Percentiles rank a stretch among this genome's conserved stretches.
Conservation (phyloP, 2,888 invertebrate genomes). For the Mimachlamys varia region DNA sequence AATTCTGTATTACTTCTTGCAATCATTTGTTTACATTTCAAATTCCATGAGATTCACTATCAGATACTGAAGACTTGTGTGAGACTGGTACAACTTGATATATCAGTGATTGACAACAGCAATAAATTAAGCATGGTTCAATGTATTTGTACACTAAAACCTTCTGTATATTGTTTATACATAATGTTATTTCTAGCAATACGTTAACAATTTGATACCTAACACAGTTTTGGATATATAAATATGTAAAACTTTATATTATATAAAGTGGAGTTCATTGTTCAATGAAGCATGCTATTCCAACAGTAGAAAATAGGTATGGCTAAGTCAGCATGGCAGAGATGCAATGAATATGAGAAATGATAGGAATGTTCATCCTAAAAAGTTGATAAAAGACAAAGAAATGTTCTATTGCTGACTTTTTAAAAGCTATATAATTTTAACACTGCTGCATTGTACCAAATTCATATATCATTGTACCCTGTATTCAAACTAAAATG, state of each 20-base stretch:
- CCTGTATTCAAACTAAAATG: neutral
- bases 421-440: neutral
- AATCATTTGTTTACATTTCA: neutral
- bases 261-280: neutral
- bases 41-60: neutral
- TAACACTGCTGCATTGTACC: neutral
- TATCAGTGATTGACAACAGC: no score
- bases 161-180: neutral
- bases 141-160: no score
- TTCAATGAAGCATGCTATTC: constrained; percentile 3
- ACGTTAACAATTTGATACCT: neutral
- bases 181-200: neutral
- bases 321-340: neutral
- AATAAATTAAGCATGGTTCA: neutral
- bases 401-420: neutral
- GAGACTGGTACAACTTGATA: neutral
- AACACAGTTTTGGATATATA: neutral
- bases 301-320: neutral
- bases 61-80: neutral
- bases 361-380: no score
- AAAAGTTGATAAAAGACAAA: neutral
- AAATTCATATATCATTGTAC: neutral
- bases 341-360: no score
- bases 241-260: neutral
- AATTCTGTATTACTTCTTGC: neutral